Percentiles rank a stretch among this genome's conserved stretches.
Evolutionary conservation across 2,113 vertebrate species (phyloP).

Genomic region (Heterochromis multidens): DNA sequence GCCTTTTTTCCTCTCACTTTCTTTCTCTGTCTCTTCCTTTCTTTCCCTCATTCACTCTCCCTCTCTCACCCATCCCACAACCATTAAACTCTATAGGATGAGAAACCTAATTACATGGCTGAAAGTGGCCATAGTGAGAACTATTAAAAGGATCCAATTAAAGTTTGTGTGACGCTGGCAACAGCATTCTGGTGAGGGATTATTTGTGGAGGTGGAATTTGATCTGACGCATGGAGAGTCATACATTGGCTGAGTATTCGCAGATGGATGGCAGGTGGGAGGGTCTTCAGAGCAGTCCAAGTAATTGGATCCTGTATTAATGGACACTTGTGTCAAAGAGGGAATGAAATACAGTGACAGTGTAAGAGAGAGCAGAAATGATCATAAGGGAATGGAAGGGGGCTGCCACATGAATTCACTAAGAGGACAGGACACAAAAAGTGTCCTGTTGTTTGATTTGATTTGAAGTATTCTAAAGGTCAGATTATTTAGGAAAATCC

Average conservation of each 20-base stretch:
- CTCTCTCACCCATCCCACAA: conserved; percentile 10
- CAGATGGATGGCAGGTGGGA: conserved; percentile 34
- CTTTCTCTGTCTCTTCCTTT: neutral
- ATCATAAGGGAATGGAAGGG: neutral
- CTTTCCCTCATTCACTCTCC: neutral
- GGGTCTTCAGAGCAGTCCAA: conserved; percentile 4
- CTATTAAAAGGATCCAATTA: conserved; percentile 74
- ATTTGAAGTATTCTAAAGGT: too few relatives aligned
- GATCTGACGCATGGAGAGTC: conserved; percentile 22
- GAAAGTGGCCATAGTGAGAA: conserved; percentile 67
- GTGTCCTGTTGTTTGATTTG: neutral
- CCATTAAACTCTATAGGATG: conserved; percentile 61
- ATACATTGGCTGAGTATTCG: conserved; percentile 18
- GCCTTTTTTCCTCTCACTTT: conserved; percentile 16
- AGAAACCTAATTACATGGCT: conserved; percentile 66
- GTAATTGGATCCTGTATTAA: conserved; percentile 60
- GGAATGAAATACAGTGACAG: neutral
- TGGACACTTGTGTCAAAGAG: conserved; percentile 31
- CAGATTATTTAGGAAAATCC: neutral
- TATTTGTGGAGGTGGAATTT: conserved; percentile 59
- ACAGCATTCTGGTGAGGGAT: conserved; percentile 42
- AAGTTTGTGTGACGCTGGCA: conserved; percentile 51
- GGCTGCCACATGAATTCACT: neutral
- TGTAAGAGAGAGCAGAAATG: neutral
- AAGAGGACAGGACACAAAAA: neutral